Evolutionary conservation across 2,113 vertebrate species (phyloP).

Genomic region (Cyprinus carpio): DNA sequence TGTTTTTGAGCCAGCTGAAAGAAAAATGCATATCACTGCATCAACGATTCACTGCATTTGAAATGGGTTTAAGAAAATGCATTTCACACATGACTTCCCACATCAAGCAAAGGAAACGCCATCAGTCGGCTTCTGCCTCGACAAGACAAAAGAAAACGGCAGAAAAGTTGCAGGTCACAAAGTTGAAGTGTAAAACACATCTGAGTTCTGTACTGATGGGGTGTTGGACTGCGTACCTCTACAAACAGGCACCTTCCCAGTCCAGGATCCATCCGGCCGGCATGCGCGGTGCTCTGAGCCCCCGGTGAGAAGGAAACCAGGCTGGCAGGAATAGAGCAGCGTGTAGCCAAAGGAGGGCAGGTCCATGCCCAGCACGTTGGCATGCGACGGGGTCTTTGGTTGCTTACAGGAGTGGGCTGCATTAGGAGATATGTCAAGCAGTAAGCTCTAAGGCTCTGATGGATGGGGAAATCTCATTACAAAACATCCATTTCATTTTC

Average conservation of each 20-base stretch:
- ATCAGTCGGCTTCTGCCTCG: not conserved
- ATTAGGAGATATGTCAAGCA: conserved; percentile 4
- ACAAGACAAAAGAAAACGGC: not conserved
- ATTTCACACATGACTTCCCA: conserved; percentile 52
- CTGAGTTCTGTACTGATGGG: not conserved
- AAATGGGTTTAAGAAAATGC: conserved; percentile 41
- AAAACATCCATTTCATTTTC: not conserved
- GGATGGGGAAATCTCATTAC: not conserved
- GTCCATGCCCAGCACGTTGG: conserved; percentile 91
- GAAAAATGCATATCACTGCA: conserved; percentile 56
- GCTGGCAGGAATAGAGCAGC: conserved; percentile 93
- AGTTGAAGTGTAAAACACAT: conserved; percentile 13
- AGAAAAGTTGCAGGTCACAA: not conserved
- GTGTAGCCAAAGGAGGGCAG: conserved; percentile 94
- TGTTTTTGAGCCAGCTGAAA: conserved; percentile 89
- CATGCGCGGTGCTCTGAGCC: conserved; percentile 98
- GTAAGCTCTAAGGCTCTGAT: not conserved
- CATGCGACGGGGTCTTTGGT: conserved; percentile 87
- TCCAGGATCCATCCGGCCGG: conserved; percentile 94
- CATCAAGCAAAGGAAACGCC: not conserved
- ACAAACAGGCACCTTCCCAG: conserved; percentile 95
- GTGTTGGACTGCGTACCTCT: conserved; percentile 77
- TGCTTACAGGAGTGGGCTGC: conserved; percentile 96
- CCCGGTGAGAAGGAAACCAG: conserved; percentile 91
- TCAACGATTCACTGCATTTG: not conserved